These are phyloP conservation scores for Pegea sp. DNA, from an alignment of 23 tunicate genomes.

Conservation along the genomic window DNA sequence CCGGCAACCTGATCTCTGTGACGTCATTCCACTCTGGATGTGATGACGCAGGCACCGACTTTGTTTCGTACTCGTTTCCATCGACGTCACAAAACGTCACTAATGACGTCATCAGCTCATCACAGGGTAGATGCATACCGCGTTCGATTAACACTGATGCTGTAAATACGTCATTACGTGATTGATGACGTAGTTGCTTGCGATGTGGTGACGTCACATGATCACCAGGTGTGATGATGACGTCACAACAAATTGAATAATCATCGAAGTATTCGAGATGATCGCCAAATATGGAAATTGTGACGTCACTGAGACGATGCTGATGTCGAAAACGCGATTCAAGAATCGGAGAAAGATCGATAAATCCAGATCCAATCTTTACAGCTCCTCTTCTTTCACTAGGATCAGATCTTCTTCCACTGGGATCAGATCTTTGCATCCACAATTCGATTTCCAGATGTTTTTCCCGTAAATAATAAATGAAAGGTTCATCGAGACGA, in stretches of 20 bases:
- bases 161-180: conserved; percentile 4
- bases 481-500: conserved; percentile 25
- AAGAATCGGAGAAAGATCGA: not conserved
- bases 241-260: not conserved
- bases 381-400: not conserved
- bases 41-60: conserved; percentile 7
- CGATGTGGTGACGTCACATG: not conserved
- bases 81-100: conserved; percentile 14
- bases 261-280: conserved; percentile 9
- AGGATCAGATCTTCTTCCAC: not conserved
- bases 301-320: not conserved
- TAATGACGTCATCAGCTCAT: not conserved
- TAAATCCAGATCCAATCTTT: not conserved
- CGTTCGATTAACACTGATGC: conserved; percentile 49
- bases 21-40: conserved; percentile 49
- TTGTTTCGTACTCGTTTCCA: conserved; percentile 3
- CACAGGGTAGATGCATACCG: conserved; percentile 61
- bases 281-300: not conserved
- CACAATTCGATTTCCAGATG: conserved; percentile 30
- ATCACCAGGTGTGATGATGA: not conserved
- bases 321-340: not conserved
- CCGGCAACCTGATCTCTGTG: conserved; percentile 20
- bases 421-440: conserved; percentile 2
- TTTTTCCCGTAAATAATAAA: conserved; percentile 63
- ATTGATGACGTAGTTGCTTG: no score